Conservation (phyloP, 1,140 invertebrate genomes). For the Bathynomus jamesi region DNA sequence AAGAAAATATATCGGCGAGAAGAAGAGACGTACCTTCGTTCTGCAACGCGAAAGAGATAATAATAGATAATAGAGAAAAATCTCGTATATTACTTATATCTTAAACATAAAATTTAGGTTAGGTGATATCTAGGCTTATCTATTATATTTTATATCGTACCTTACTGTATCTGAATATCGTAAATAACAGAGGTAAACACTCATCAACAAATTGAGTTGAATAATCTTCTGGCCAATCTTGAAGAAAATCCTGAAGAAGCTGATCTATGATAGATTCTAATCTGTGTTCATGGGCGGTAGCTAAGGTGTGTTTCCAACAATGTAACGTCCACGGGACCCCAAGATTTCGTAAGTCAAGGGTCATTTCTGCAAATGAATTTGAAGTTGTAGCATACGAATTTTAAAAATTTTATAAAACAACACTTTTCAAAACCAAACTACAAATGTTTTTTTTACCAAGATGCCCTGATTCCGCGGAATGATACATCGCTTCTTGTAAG, state of each 20-base stretch:
- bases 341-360: conserved; percentile 68
- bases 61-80: too few species aligned
- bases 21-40: conserved; percentile 80
- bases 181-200: conserved; percentile 77
- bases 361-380: conserved; percentile 57
- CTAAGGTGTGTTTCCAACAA: conserved; percentile 83
- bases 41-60: too few species aligned
- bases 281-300: conserved; percentile 70
- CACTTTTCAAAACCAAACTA: not conserved
- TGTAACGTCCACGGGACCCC: conserved; percentile 82
- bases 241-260: conserved; percentile 78
- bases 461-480: conserved; percentile 82
- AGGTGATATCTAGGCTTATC: too few species aligned
- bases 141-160: too few species aligned
- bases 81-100: too few species aligned
- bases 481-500: conserved; percentile 86
- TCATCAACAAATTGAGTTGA: conserved; percentile 81
- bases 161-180: conserved; percentile 82
- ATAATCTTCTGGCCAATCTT: conserved; percentile 74
- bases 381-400: too few species aligned
- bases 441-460: too few species aligned
- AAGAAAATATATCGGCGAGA: conserved; percentile 79
- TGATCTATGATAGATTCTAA: conserved; percentile 81
- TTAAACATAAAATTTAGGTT: too few species aligned
- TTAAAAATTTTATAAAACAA: too few species aligned